A percentile compares a stretch with the other conserved stretches of the same genome.
Conservation (phyloP, 2,888 invertebrate genomes). For the Carpatolechia fugitivella region DNA sequence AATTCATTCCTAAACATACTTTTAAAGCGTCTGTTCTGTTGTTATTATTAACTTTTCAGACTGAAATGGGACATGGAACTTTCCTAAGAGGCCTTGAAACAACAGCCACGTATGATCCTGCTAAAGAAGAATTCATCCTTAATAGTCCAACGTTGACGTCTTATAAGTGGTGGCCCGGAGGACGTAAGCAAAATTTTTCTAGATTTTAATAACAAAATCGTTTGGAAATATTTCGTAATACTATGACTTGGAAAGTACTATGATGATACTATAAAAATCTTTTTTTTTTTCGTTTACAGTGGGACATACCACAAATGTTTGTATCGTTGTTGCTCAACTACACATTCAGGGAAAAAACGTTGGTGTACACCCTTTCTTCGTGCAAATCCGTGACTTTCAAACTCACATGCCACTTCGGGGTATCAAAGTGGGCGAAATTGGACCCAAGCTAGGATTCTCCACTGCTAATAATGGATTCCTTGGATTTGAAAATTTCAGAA, state of each 20-base stretch:
- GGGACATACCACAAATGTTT: conserved; percentile 94
- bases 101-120: conserved; percentile 92
- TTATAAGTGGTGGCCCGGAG: conserved; percentile 98
- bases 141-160: conserved; percentile 92
- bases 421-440: conserved; percentile 95
- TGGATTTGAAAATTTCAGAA: conserved; percentile 88
- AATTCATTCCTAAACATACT: no score
- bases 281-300: no score
- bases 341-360: conserved; percentile 87
- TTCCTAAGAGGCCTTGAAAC: conserved; percentile 96
- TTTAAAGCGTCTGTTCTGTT: no score
- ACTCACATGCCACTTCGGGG: conserved; percentile 91
- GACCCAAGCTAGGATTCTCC: conserved; percentile 93
- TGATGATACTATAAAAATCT: no score
- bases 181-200: conserved; percentile 82
- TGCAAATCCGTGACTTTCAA: conserved; percentile 90
- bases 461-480: conserved; percentile 94
- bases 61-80: conserved; percentile 97
- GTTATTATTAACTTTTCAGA: no score
- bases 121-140: conserved; percentile 90
- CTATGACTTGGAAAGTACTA: no score
- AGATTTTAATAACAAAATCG: no score
- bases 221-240: no score
- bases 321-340: conserved; percentile 93
- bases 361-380: conserved; percentile 94